Percentiles rank a stretch among this genome's conserved stretches.
Evolutionary conservation across 30 jellyfish, hydroid and myxozoan genomes (phyloP).

Genomic region (Sanderia malayensis): DNA sequence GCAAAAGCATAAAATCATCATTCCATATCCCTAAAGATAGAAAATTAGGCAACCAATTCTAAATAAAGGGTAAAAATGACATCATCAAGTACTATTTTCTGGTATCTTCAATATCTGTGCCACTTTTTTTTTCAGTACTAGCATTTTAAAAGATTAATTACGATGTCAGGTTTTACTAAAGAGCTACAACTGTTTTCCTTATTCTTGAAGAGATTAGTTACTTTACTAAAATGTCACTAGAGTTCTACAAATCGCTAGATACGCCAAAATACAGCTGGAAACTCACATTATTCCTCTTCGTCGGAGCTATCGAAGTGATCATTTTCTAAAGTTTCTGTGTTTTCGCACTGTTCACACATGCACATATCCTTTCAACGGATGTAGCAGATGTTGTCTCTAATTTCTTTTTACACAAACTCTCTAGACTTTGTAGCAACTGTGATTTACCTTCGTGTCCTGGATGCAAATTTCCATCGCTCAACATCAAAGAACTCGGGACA

Average conservation of each 20-base stretch:
- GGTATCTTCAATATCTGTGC: slow-evolving; percentile 24
- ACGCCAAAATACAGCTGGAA: no score
- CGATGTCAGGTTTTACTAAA: slow-evolving; percentile 16
- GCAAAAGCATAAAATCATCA: slow-evolving; percentile 12
- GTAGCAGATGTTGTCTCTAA: no score
- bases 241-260: no score
- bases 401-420: no score
- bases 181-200: slow-evolving; percentile 16
- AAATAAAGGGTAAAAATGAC: slow-evolving; percentile 21
- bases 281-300: not conserved
- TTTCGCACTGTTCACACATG: slow-evolving; percentile 4
- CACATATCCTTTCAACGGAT: not conserved
- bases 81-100: slow-evolving; percentile 12
- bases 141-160: slow-evolving; percentile 18
- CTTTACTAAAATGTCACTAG: no score
- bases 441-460: no score
- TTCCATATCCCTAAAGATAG: slow-evolving; percentile 18
- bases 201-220: no score
- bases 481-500: no score
- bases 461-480: no score
- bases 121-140: slow-evolving; percentile 29
- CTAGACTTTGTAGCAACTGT: no score
- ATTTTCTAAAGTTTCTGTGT: no score
- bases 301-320: no score
- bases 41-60: slow-evolving; percentile 15